Evolutionary conservation across 2,113 vertebrate species (phyloP), one percentile per base, ranked within the genome.

Genomic region (Psittacus erithacus): DNA sequence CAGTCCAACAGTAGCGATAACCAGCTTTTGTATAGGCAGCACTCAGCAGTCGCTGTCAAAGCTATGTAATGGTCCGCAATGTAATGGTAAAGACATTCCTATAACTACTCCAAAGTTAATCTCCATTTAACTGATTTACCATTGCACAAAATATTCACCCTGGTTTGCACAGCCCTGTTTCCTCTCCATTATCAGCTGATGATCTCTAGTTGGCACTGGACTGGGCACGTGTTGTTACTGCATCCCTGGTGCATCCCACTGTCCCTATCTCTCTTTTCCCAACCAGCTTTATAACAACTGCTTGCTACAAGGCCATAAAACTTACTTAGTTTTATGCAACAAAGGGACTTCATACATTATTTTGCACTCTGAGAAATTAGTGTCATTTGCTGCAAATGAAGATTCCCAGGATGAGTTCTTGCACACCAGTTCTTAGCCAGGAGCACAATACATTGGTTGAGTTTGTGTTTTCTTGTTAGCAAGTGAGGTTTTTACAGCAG

Each of bases 391-490:
- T 65, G 52, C 57, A 95, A 93, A 88, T 73, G 78, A 93, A 92
- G 69, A 86, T 84, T 83, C 81, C 53, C 76, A 86, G 86, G 64
- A 79, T 92, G 33, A 92, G 57, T 75, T 76, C 77, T 35, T 82
- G 52, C 44, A 35, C 49, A 39, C 44, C 65, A 24, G 39, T 52
- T 93, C 50, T 79, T 71, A 86, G 83, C 44, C 73, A 62, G 73
- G 47, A 92, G 41, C 80, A 73, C 57, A 84, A 82, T 91, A 60
- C 68, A 94, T 44, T 79, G 39, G 52, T 73, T 82, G 57, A 84
- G 88, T 47, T 44, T 86, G 69, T 68, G 65, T 52, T 86, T 93
- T 91, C 86, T 88, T 94, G 80, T 76, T 95, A 96, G 70, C 57
- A 71, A 82, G 12, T 89, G 82, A 78, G 63, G 70, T 78, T 95